phyloP scores from a whole-genome alignment of 2,888 invertebrate genomes.

The Julus scandinavius region DNA sequence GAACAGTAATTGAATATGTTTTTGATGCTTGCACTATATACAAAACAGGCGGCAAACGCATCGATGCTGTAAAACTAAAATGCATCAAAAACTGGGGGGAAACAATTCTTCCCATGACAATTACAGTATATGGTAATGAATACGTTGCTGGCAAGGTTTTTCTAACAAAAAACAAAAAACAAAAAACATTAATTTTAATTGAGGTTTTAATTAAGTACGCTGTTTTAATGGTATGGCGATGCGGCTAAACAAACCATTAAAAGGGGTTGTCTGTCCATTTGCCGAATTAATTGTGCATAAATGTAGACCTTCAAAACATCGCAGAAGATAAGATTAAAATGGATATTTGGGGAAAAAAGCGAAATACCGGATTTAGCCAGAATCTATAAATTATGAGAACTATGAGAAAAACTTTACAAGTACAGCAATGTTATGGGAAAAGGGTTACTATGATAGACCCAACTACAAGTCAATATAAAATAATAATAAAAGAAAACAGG shows the following conservation, averaged over 20 bases:
- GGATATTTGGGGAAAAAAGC: not conserved
- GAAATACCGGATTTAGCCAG: not conserved
- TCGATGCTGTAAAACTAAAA: not conserved
- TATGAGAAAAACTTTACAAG: not conserved
- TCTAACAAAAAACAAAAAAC: not conserved
- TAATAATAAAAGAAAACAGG: too few relatives aligned
- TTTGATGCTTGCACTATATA: not conserved
- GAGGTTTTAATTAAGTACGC: not conserved
- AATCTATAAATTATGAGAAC: not conserved
- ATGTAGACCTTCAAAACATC: not conserved
- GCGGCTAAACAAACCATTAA: not conserved
- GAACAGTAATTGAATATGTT: not conserved
- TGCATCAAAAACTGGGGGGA: not conserved
- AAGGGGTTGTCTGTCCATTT: not conserved
- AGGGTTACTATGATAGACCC: not conserved
- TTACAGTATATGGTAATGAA: slow-evolving; percentile 19
- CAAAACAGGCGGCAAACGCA: not conserved
- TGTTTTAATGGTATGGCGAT: not conserved
- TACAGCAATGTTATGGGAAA: not conserved
- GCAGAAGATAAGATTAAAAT: not conserved
- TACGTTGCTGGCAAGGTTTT: not conserved
- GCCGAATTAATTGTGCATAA: not conserved
- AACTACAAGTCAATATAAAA: too few relatives aligned
- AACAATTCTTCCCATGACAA: not conserved
- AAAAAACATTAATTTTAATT: not conserved